Conservation (phyloP, 2,888 invertebrate species). For the Troides helena region DNA sequence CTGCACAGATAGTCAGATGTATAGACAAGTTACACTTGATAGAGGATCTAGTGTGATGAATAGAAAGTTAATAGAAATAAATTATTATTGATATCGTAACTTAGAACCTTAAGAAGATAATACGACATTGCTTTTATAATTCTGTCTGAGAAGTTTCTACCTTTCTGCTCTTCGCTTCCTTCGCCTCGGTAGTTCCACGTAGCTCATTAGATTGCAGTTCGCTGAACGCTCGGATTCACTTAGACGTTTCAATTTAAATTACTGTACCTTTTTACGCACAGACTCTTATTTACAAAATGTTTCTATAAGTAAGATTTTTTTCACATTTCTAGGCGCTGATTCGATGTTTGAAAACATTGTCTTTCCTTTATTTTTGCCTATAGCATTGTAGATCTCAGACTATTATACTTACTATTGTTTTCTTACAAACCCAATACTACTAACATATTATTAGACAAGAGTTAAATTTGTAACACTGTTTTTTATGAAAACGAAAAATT, state of each 20-base stretch:
- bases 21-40: not conserved
- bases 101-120: not conserved
- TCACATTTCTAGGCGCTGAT: no score
- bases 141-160: not conserved
- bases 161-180: not conserved
- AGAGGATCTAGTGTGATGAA: not conserved
- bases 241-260: slow-evolving; percentile 6
- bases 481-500: not conserved
- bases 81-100: not conserved
- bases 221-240: slow-evolving; percentile 6
- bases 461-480: not conserved
- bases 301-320: not conserved
- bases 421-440: not conserved
- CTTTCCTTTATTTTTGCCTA: not conserved
- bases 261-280: not conserved
- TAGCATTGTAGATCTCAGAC: no score
- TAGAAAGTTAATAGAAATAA: not conserved
- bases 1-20: not conserved
- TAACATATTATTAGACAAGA: not conserved
- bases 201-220: slow-evolving; percentile 17
- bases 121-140: not conserved
- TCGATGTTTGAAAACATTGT: no score
- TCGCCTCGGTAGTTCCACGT: not conserved
- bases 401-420: not conserved
- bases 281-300: not conserved